These are phyloP conservation scores for Edolisoma coerulescens DNA, from an alignment of 2,113 vertebrate genomes.

Conservation along the genomic window DNA sequence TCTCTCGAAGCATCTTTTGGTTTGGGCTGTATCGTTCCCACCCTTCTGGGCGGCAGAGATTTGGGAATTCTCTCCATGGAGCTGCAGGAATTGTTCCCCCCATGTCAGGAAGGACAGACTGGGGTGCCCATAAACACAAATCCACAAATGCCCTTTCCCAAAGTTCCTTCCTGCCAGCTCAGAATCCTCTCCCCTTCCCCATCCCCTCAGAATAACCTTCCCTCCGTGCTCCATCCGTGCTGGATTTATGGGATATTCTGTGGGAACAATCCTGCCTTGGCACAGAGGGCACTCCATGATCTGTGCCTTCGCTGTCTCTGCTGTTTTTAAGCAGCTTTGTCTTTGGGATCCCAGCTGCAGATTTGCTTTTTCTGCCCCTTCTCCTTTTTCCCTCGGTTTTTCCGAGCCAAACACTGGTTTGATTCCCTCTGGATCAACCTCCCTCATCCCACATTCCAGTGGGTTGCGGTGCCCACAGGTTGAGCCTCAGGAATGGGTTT, in stretches of 20 bases:
- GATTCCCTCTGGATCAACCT: neutral
- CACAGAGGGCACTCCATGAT: neutral
- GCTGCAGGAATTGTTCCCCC: neutral
- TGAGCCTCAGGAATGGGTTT: neutral
- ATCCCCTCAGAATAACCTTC: neutral
- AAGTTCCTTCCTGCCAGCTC: neutral
- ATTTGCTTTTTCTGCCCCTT: neutral
- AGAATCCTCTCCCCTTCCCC: neutral
- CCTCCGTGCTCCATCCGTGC: neutral
- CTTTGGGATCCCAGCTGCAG: conserved; percentile 22
- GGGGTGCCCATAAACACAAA: neutral
- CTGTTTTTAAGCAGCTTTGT: conserved; percentile 21
- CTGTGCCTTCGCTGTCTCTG: neutral
- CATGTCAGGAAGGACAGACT: neutral
- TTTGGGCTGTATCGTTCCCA: neutral
- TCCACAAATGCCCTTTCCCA: neutral
- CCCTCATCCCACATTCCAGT: neutral
- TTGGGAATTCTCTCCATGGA: neutral
- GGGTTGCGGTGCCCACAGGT: neutral
- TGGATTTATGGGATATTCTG: conserved; percentile 16
- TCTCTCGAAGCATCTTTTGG: neutral
- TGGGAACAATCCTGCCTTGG: neutral
- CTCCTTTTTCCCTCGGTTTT: neutral
- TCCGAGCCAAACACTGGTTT: neutral
- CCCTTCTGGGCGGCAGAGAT: neutral